phyloP scores from a whole-genome alignment of 1,140 invertebrate species.

The Alviniconcha marisindica region DNA sequence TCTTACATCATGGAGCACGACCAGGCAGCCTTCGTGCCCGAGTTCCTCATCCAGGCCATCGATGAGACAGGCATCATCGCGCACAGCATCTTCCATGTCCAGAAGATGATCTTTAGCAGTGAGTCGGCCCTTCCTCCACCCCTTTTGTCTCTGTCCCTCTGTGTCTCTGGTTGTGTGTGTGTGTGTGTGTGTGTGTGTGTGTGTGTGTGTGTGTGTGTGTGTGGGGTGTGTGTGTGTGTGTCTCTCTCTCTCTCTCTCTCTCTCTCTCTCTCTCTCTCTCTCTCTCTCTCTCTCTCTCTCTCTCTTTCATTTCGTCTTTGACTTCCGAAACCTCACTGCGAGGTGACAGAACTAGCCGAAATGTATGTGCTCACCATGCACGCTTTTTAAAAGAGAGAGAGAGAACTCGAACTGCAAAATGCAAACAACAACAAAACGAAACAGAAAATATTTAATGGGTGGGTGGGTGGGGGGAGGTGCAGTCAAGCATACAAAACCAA shows the following conservation, averaged over 20 bases:
- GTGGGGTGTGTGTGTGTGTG: too few species aligned
- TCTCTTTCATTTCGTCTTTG: neutral
- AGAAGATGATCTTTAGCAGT: constrained; percentile 28
- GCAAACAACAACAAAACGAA: too few species aligned
- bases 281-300: neutral
- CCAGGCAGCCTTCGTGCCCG: constrained; percentile 44
- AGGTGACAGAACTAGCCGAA: too few species aligned
- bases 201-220: neutral
- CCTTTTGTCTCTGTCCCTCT: constrained; percentile 6
- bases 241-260: constrained; percentile 25
- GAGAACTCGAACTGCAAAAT: too few species aligned
- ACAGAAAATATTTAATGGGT: too few species aligned
- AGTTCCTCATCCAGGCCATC: constrained; percentile 59
- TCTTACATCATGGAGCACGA: constrained; percentile 39
- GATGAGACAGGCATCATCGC: constrained; percentile 52
- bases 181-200: neutral
- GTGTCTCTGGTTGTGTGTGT: neutral
- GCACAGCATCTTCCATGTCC: constrained; percentile 43
- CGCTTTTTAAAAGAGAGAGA: too few species aligned
- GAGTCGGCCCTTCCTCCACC: neutral
- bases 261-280: constrained; percentile 15
- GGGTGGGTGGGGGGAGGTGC: too few species aligned
- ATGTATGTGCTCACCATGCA: too few species aligned
- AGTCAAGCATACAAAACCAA: too few species aligned
- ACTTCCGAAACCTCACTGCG: too few species aligned